These are phyloP conservation scores for Protobothrops mucrosquamatus DNA, from an alignment of 2,113 vertebrate genomes.

Conservation along the genomic window DNA sequence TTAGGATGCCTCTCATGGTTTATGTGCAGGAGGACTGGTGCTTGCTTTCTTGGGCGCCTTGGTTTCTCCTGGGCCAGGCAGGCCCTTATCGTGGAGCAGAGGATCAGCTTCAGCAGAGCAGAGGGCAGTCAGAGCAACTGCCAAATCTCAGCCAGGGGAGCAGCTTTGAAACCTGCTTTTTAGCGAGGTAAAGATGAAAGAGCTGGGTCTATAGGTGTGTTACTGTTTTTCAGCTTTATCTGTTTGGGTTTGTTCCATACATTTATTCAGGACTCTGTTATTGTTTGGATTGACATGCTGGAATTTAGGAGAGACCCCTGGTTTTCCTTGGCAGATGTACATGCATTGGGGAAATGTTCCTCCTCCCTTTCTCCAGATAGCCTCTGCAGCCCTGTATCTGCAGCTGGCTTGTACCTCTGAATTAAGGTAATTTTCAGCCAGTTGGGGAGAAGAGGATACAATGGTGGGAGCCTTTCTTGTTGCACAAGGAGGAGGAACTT, in stretches of 20 bases:
- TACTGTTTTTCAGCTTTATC: too few relatives aligned
- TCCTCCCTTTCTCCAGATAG: background rate
- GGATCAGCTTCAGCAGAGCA: slow-evolving; percentile 41
- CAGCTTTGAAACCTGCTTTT: too few relatives aligned
- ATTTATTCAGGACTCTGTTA: background rate
- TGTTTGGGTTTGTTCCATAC: background rate
- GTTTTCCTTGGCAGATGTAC: background rate
- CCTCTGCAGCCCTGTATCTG: background rate
- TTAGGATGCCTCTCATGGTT: background rate
- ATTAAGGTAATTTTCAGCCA: background rate
- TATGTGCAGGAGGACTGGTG: background rate
- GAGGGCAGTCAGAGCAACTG: slow-evolving; percentile 34
- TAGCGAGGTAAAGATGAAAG: too few relatives aligned
- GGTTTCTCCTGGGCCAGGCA: background rate
- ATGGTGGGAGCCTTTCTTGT: background rate
- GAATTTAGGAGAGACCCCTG: background rate
- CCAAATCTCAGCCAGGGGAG: slow-evolving; percentile 2
- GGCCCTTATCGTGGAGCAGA: background rate
- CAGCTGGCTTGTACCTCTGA: background rate
- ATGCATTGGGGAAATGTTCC: background rate
- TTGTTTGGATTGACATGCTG: background rate
- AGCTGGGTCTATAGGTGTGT: too few relatives aligned
- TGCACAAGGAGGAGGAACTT: background rate
- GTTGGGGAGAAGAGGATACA: background rate
- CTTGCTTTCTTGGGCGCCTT: too few relatives aligned